Evolutionary conservation across 1,140 invertebrate genomes (phyloP), one percentile per base, ranked within the genome.

Genomic region (Hyles euphorbiae): DNA sequence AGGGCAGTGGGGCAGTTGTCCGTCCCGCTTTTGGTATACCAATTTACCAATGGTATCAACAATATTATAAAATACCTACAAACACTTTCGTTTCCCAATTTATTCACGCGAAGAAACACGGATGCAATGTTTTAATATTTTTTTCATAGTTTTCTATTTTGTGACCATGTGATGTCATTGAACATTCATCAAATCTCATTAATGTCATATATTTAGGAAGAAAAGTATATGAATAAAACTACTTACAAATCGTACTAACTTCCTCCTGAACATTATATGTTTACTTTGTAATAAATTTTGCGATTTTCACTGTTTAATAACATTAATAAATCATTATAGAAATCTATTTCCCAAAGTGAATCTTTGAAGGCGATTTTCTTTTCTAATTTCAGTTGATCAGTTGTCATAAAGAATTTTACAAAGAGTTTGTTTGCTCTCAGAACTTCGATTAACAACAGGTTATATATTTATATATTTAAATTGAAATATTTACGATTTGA

Each of bases 191-290:
- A 22, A 22, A 22, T 22, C 2, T 22, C 22, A 22, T 22, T 48
- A 53, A 40, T 45, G 12, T 50, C 12, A 12, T 50, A 12, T 7
- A 4, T 5, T 47, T 47, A 8, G 10, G 10, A 11, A 11, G 10
- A 47, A 3, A 8, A 50, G 12, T 12, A 50, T 3, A 22, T 53
- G 5, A 53, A 7, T 53, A 34, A 48, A 11, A 62, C 53, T 46
- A 76, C 73, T 76, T 67, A 78, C 76, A 51, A 70, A 53, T 56
- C 61, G 48, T 58, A 65, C 58, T 36, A 76, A 58, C 48, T 61
- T 64, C 60, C 73, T 60, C 61, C 63, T 78, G 44, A 72, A 61
- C 76, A 78, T 78, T 50, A 63, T 76, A 68, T 61, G 34, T 11
- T 53, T 57, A 36, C 40, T 8, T 44, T 48, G n/a, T 46, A 48